A percentile compares a stretch with the other conserved stretches of the same genome.
phyloP scores from a whole-genome alignment of 2,113 vertebrate species.

The Malurus cyaneus region DNA sequence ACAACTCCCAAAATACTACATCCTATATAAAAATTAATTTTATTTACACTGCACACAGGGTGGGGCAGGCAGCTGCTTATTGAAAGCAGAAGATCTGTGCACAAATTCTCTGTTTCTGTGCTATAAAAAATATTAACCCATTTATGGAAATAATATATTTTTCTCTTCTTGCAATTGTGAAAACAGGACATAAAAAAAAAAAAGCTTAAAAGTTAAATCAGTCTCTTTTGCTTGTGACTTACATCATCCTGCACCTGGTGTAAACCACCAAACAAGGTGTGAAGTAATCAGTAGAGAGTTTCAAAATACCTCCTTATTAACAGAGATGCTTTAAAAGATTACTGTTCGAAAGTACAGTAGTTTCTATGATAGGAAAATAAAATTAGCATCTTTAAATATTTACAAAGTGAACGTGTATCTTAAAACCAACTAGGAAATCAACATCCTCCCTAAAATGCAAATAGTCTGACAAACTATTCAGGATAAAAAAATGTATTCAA shows the following conservation, averaged over 20 bases:
- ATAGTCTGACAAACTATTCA: not conserved
- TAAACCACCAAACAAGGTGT: constrained; percentile 33
- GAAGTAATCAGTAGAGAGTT: not conserved
- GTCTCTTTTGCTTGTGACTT: not conserved
- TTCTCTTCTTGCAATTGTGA: not conserved
- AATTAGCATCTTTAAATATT: constrained; percentile 53
- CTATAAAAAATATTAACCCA: not conserved
- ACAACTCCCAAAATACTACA: not conserved
- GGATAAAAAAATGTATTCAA: constrained; percentile 27
- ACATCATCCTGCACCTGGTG: constrained; percentile 25
- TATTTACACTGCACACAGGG: not conserved
- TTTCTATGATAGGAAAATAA: constrained; percentile 7
- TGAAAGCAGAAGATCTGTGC: not conserved
- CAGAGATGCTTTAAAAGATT: constrained; percentile 15
- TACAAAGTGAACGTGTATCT: not conserved
- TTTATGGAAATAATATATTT: not conserved
- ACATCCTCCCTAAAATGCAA: constrained; percentile 8
- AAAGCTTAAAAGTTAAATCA: not conserved
- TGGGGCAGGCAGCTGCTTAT: not conserved
- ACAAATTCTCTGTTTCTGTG: not conserved
- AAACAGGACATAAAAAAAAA: not conserved
- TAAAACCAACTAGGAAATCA: constrained; percentile 26
- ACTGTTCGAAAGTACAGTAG: not conserved
- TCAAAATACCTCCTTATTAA: not conserved
- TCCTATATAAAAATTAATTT: not conserved